Evolutionary conservation across 2,888 invertebrate genomes (phyloP), one percentile per base, ranked within the genome.

Genomic region (Beris chalybata): DNA sequence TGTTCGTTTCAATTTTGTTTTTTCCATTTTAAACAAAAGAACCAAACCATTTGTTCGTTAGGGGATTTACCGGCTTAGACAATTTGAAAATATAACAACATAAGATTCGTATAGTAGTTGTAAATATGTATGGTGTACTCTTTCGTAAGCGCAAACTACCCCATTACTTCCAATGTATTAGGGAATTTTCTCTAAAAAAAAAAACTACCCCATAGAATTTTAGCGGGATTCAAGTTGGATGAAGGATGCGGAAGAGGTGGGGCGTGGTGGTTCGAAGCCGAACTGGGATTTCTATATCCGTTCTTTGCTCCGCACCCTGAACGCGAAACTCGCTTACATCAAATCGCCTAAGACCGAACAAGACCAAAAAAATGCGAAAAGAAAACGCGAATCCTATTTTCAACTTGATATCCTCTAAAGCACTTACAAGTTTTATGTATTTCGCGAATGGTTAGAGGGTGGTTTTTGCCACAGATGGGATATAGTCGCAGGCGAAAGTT

Each of bases 341-440:
- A 64, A 55, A 64, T 64, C 48, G 48, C 38, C 64, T 64, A 64
- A 64, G 47, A 55, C 64, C 64, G 55, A 64, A 64, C 55, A 56
- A 55, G 47, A 65, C 57, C 58, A 57, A 67, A 69, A 22, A 69
- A 69, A 69, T 65, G 63, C 63, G 58, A 64, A 66, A 69, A 67
- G 69, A 65, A 67, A 67, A 67, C 61, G 69, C 65, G 67, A 69
- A 69, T 69, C 69, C 67, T 69, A 69, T 69, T 69, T 69, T 67
- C 69, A 66, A 69, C 69, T 69, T 69, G 67, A 69, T 69, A 69
- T 69, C 67, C 67, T 67, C 69, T 69, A 67, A 69, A 69, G 69
- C 69, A 69, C 67, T 67, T 69, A 69, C 67, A 67, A 67, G 69
- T 69, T 69, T 65, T 69, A 66, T 66, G 65, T 67, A 67, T 66